Conservation (phyloP, 2,888 invertebrate species). For the Calameuta pallipes region DNA sequence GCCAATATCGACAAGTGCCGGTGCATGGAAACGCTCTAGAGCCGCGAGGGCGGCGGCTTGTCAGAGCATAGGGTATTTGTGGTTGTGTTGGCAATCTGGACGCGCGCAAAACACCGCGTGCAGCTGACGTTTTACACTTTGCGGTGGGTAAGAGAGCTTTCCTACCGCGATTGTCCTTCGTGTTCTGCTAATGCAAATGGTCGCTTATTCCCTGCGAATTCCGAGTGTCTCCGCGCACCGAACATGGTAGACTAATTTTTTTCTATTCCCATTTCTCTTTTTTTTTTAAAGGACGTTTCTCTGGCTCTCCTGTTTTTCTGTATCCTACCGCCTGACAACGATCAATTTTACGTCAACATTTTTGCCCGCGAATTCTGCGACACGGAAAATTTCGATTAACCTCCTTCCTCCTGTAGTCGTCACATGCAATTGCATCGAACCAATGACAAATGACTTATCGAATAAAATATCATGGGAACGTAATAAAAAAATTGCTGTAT, state of each 20-base stretch:
- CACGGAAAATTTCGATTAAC: neutral
- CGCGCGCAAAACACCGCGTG: conserved; percentile 42
- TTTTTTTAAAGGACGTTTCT: neutral
- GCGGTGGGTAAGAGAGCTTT: conserved; percentile 24
- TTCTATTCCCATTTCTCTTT: neutral
- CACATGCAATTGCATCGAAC: neutral
- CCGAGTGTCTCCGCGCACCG: neutral
- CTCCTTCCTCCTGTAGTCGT: neutral
- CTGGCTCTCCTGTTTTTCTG: neutral
- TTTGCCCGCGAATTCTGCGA: neutral
- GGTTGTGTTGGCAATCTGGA: conserved; percentile 38
- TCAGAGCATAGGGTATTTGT: conserved; percentile 23
- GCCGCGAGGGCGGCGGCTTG: conserved; percentile 7
- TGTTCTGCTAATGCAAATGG: neutral
- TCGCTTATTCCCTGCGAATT: neutral
- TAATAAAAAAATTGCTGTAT: neutral
- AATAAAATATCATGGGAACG: neutral
- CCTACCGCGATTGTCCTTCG: conserved; percentile 4
- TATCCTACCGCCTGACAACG: neutral
- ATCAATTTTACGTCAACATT: neutral
- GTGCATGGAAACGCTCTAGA: conserved; percentile 10
- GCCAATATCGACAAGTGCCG: neutral
- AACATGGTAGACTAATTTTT: neutral
- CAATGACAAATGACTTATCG: neutral
- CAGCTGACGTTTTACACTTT: conserved; percentile 51